A percentile compares a stretch with the other conserved stretches of the same genome.
Evolutionary conservation across 1,140 invertebrate genomes (phyloP).

Genomic region (Trichonephila inaurata): DNA sequence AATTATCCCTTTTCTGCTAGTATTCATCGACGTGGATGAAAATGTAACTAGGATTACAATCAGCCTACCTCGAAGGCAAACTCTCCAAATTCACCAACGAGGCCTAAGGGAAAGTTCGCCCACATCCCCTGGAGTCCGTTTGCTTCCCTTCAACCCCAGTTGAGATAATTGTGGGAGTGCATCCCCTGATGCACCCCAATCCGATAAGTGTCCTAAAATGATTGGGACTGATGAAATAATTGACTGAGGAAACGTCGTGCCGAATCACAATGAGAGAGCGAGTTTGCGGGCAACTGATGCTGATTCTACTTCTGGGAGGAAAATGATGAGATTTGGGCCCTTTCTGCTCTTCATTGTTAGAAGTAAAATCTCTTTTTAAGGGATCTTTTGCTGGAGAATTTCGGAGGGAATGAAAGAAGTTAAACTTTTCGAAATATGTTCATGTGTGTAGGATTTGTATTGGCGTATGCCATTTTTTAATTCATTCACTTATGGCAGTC

Average conservation of each 20-base stretch:
- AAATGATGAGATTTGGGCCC: neutral
- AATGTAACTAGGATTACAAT: constrained; percentile 55
- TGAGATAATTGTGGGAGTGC: constrained; percentile 30
- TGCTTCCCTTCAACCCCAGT: constrained; percentile 21
- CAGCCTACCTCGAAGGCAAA: neutral
- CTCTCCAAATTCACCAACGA: constrained; percentile 14
- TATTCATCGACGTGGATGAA: constrained; percentile 22
- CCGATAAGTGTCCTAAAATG: constrained; percentile 69
- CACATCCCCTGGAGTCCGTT: constrained; percentile 27
- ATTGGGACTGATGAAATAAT: constrained; percentile 70
- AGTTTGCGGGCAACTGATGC: neutral
- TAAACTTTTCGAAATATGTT: no score
- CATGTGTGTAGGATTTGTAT: no score
- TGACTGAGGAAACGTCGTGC: constrained; percentile 26
- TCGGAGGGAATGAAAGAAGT: no score
- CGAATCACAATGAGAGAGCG: constrained; percentile 55
- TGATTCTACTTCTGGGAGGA: neutral
- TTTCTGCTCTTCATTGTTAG: neutral
- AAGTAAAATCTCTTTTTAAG: no score
- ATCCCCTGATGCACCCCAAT: constrained; percentile 32
- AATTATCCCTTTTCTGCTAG: constrained; percentile 39
- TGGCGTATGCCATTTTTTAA: no score
- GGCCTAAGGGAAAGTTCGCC: constrained; percentile 20
- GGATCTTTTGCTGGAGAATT: no score
- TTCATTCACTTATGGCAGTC: no score